These are phyloP conservation scores for Nowickia ferox DNA, from an alignment of 2,888 invertebrate genomes.

Conservation along the genomic window DNA sequence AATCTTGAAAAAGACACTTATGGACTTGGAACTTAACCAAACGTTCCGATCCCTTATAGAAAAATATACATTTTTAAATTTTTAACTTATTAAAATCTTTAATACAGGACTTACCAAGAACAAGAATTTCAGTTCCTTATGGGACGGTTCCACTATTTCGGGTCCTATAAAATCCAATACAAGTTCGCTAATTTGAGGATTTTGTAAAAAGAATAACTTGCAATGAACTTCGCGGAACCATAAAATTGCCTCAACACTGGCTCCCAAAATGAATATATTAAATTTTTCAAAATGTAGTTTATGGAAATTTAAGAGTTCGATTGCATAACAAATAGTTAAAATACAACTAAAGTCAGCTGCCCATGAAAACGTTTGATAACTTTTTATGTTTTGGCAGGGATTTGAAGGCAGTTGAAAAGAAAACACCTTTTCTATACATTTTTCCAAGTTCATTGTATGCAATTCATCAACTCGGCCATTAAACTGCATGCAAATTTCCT, in stretches of 20 bases:
- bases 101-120: constrained; percentile 43
- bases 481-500: constrained; percentile 49
- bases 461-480: constrained; percentile 60
- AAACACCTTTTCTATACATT: constrained; percentile 73
- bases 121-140: constrained; percentile 20
- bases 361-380: constrained; percentile 76
- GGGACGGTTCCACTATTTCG: constrained; percentile 51
- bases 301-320: constrained; percentile 70
- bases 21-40: constrained; percentile 57
- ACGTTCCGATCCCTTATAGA: constrained; percentile 66
- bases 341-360: constrained; percentile 79
- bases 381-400: constrained; percentile 70
- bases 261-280: constrained; percentile 76
- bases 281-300: constrained; percentile 53
- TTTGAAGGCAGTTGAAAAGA: constrained; percentile 63
- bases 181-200: constrained; percentile 73
- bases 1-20: constrained; percentile 74
- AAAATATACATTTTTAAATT: not conserved
- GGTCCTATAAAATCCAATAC: constrained; percentile 78
- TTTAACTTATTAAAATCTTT: not conserved
- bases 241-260: constrained; percentile 73
- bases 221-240: constrained; percentile 77
- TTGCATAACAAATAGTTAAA: constrained; percentile 75
- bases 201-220: constrained; percentile 77
- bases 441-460: constrained; percentile 72